phyloP scores from a whole-genome alignment of 2,797 vertebrate genomes.

The Loris lydekkerianus region DNA sequence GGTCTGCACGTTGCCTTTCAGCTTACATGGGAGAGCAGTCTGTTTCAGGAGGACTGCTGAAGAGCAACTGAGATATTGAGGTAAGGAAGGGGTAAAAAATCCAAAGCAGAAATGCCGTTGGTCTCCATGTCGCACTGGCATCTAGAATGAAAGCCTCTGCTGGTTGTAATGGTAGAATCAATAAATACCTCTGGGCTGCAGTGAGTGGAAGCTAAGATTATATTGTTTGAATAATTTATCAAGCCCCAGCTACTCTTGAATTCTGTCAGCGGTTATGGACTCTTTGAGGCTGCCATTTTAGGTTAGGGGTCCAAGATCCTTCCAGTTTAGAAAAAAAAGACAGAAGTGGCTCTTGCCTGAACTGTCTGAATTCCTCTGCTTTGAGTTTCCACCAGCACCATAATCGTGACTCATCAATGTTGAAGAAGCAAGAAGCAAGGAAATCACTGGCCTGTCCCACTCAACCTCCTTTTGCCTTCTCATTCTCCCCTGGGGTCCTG shows the following conservation, averaged over 20 bases:
- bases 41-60: neutral
- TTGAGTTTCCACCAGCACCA: neutral
- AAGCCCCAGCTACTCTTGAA: conserved; percentile 38
- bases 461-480: neutral
- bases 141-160: neutral
- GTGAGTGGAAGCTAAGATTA: conserved; percentile 56
- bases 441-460: neutral
- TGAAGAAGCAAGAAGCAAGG: neutral
- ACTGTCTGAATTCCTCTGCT: neutral
- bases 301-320: neutral
- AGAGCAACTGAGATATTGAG: neutral
- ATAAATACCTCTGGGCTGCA: neutral
- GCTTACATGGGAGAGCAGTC: neutral
- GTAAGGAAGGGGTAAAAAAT: neutral
- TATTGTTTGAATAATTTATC: conserved; percentile 81
- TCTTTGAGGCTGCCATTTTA: conserved; percentile 18
- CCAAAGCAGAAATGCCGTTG: neutral
- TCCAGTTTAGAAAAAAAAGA: neutral
- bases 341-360: neutral
- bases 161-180: conserved; percentile 50
- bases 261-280: conserved; percentile 40
- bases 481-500: no score
- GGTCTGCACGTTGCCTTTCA: neutral
- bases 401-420: neutral
- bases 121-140: neutral